Percentiles rank a stretch among this genome's conserved stretches.
phyloP scores from a whole-genome alignment of 2,888 invertebrate genomes.

The Heliconius hortense region DNA sequence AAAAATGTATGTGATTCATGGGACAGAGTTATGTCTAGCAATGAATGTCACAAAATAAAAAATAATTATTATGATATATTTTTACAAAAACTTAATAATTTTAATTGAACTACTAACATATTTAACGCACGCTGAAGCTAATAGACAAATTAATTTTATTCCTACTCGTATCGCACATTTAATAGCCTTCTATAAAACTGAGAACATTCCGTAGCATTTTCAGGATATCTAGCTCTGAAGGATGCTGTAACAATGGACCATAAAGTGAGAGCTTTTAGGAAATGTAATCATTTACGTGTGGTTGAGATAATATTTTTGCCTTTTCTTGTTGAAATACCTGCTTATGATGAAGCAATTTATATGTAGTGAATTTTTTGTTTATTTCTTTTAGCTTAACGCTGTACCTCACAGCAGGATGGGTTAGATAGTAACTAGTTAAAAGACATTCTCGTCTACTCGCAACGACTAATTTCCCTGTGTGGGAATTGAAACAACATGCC shows the following conservation, averaged over 20 bases:
- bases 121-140: background rate
- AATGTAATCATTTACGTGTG: conserved; percentile 17
- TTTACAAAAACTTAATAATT: background rate
- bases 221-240: conserved; percentile 25
- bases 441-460: no score
- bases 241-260: conserved; percentile 16
- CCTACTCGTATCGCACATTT: background rate
- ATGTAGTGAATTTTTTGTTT: background rate
- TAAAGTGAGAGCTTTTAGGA: conserved; percentile 23
- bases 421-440: no score
- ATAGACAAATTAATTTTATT: conserved; percentile 5
- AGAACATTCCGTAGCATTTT: conserved; percentile 20
- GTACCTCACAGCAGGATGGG: background rate
- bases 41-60: no score
- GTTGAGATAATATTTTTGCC: conserved; percentile 1
- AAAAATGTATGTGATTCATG: no score
- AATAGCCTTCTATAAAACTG: background rate
- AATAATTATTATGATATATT: no score
- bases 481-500: no score
- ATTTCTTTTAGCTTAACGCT: background rate
- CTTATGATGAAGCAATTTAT: background rate
- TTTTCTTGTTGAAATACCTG: conserved; percentile 1
- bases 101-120: background rate
- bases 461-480: no score
- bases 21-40: no score